Base-by-base conservation (phyloP, 2,113 vertebrate species). In the Progne subis region DNA sequence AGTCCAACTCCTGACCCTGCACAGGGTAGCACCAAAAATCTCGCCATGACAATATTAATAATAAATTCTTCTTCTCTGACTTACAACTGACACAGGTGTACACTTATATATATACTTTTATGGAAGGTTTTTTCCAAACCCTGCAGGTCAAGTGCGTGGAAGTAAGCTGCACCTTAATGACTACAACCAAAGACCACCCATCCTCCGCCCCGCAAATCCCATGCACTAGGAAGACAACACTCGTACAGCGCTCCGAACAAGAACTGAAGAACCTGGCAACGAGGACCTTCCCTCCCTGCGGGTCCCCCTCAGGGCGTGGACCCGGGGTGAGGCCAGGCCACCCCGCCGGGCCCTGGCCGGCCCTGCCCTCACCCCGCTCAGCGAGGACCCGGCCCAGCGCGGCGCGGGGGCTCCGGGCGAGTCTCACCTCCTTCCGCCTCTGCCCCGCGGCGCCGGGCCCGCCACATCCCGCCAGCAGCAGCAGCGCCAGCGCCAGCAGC, bases 341-440 rank as follows among this genome's bases (percentile, higher is more conserved):
- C 24, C n/a, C 53, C 3, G 9, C 44, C 12, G 5, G 16, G 60
- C 37, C 72, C 29, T 2, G 8, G 18, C 11, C 8, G 4, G 14
- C 29, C 11, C 14, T 31, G 12, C 76, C 31, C 41, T 21, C 70
- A 20, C 9, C 69, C 29, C 5, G 15, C 37, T 10, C 37, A 43
- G 21, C 12, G 1, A 43, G 14, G 44, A 50, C 21, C 68, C 6
- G 9, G 8, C 21, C 32, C 25, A 20, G 52, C 4, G 4, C 34
- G 5, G 70, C 6, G 6, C 4, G 6, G 11, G 26, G 3, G 4
- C 9, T 52, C 26, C 39, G 15, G 4, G 11, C 2, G 1, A 7
- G 0, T 7, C 93, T 86, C 92, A 99, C 98, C 98, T 99, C 99
- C 72, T 99, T 99, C 60, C 98, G 98, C 97, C 98, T 98, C 95